Conservation (phyloP, 2,797 vertebrate species). For the Chaetophractus vellerosus region DNA sequence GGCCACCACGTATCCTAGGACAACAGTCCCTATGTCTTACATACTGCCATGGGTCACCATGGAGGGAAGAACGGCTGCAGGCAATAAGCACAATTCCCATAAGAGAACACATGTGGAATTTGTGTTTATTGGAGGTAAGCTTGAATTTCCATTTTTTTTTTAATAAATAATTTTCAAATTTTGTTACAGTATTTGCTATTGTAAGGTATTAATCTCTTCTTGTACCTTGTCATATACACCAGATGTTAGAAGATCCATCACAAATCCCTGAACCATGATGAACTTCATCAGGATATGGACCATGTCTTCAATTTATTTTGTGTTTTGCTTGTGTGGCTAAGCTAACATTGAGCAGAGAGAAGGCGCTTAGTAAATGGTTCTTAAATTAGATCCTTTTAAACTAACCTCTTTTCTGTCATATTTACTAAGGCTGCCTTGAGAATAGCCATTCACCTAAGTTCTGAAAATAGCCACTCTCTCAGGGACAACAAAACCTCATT, state of each 20-base stretch:
- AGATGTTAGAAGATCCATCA: neutral
- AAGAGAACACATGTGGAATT: neutral
- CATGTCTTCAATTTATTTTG: neutral
- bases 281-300: neutral
- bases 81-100: neutral
- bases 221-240: neutral
- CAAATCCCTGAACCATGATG: neutral
- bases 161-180: neutral
- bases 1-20: neutral
- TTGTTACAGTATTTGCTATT: neutral
- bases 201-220: neutral
- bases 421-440: neutral
- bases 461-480: conserved; percentile 31
- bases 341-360: neutral
- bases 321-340: neutral
- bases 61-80: neutral
- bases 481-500: conserved; percentile 32
- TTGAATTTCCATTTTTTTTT: neutral
- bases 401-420: neutral
- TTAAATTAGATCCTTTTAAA: neutral
- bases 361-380: neutral
- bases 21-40: neutral
- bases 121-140: neutral
- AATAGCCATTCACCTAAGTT: neutral
- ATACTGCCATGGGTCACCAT: neutral